Conservation (phyloP, 2,113 vertebrate species). For the Chionis minor region DNA sequence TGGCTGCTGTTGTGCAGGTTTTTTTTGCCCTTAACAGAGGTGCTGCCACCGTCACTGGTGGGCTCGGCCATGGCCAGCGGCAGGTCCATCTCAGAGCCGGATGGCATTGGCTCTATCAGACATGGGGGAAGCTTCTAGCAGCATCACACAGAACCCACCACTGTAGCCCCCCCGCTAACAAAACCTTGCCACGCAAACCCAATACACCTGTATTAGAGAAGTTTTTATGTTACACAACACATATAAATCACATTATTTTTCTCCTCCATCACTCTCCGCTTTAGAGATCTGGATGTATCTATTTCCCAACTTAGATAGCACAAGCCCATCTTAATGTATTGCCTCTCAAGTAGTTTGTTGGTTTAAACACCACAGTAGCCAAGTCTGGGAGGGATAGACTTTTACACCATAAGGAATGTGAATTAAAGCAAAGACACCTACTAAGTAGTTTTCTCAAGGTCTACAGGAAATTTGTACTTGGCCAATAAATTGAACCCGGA, state of each 20-base stretch:
- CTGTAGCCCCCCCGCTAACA: not conserved
- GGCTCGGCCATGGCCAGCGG: accelerated
- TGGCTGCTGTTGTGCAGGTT: not conserved
- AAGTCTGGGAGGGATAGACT: not conserved
- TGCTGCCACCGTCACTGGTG: accelerated
- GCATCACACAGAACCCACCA: not conserved
- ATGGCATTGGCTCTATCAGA: not conserved
- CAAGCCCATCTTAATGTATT: not conserved
- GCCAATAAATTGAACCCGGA: not conserved
- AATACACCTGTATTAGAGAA: not conserved
- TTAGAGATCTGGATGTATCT: not conserved
- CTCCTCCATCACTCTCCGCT: accelerated
- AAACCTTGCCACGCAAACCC: not conserved
- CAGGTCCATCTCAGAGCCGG: accelerated
- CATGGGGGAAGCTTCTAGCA: not conserved
- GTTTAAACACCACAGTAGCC: not conserved
- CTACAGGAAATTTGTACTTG: not conserved
- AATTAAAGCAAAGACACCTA: not conserved
- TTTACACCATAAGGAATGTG: not conserved
- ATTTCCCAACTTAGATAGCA: not conserved
- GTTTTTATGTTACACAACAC: not conserved
- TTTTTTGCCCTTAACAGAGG: not conserved
- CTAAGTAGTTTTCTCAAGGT: not conserved
- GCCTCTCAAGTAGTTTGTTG: not conserved
- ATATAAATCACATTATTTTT: not conserved